Base-by-base conservation (phyloP, 2,888 invertebrate species). In the Xanthorhoe designata region DNA sequence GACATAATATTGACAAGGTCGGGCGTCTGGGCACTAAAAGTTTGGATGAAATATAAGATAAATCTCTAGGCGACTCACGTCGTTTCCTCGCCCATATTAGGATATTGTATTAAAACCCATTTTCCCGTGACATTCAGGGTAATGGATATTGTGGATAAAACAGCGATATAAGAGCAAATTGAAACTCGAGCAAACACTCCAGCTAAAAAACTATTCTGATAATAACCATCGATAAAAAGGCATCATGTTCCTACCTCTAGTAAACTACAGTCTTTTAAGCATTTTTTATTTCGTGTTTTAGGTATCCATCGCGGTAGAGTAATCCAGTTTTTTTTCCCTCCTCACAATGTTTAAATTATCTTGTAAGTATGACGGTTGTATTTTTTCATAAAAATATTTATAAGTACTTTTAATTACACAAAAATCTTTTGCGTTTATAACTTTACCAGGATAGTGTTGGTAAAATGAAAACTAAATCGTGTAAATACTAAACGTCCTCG, bases 21-120 rank as follows among this genome's bases (percentile, higher is more conserved):
- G 75, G 73, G 59, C 68, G 75, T 71, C 75, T 62, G 68, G 63
- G 74, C 73, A 68, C 75, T 79, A 80, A 81, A 79, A 81, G 80
- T 72, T 71, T 74, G 75, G 80, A 81, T 80, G 74, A 70, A 68
- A 80, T 84, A 82, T 85, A 80, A 77, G 74, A 76, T 72, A 66
- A 70, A 77, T 76, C 76, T 78, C 62, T 72, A 77, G 76, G 71
- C 77, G 74, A 78, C 79, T 75, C 75, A 75, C 77, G 75, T 63
- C 60, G 58, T 35, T 54, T 59, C 54, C 29, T 57, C 59, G 38
- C 51, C 66, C 68, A 64, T 71, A 66, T 61, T 62, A 62, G 64
- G 64, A 62, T 68, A 61, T 69, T 59, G 56, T 69, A 66, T 63
- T 60, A 63, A 13, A 54, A 58, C 61, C 66, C 61, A 70, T 70